Conservation (phyloP, 2,797 vertebrate species). For the Periparus ater region DNA sequence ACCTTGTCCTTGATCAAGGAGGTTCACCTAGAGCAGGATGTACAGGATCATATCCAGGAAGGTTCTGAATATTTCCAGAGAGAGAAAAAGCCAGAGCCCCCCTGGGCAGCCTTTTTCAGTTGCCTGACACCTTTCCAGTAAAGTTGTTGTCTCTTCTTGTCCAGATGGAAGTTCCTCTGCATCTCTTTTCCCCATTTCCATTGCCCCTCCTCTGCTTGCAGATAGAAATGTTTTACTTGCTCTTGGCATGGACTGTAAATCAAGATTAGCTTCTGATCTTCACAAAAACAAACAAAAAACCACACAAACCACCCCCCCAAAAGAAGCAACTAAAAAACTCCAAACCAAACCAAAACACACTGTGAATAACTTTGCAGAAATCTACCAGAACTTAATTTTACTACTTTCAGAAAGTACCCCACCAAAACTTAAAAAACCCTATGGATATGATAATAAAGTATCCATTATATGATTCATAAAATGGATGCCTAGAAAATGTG, state of each 20-base stretch:
- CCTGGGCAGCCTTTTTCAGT: background rate
- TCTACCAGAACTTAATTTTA: background rate
- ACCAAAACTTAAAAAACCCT: background rate
- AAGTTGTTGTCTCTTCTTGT: background rate
- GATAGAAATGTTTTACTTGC: background rate
- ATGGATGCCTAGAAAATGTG: background rate
- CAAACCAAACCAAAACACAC: background rate
- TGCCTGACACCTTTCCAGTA: background rate
- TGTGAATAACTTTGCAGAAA: background rate
- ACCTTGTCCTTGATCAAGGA: background rate
- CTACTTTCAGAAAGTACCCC: background rate
- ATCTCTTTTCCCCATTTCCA: too few species aligned
- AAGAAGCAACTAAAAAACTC: background rate
- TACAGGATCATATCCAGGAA: background rate
- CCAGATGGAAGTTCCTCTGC: background rate
- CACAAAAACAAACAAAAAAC: background rate
- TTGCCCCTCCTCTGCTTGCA: background rate
- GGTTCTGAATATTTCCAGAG: background rate
- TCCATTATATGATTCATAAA: background rate
- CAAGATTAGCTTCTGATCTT: background rate
- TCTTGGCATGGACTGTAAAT: rapidly evolving
- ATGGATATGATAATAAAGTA: background rate
- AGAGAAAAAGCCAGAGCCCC: too few species aligned
- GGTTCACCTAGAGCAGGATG: background rate
- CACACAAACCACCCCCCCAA: rapidly evolving